phyloP scores from a whole-genome alignment of 92 coral and sea anemone genomes.

The Actinostola sp. region DNA sequence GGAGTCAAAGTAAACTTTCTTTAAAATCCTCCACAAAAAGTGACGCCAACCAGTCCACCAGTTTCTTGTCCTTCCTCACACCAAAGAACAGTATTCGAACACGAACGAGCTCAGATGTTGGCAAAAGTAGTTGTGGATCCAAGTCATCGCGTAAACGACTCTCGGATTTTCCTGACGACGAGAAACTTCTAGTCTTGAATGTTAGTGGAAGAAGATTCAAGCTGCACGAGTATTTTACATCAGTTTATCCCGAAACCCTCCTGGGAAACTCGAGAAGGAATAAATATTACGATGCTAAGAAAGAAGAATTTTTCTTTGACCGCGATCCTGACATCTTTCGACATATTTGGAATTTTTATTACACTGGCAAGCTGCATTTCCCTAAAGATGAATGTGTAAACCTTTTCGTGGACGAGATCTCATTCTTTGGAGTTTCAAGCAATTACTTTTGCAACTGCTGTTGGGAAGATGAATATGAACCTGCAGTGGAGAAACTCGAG shows the following conservation, averaged over 20 bases:
- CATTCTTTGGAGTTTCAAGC: slow-evolving; percentile 68
- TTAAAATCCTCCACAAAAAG: slow-evolving; percentile 34
- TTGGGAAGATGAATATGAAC: slow-evolving; percentile 70
- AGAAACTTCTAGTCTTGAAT: slow-evolving; percentile 48
- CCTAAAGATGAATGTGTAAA: slow-evolving; percentile 82
- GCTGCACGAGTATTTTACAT: slow-evolving; percentile 69
- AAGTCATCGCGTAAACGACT: slow-evolving; percentile 46
- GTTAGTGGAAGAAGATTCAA: slow-evolving; percentile 74
- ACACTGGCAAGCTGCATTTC: slow-evolving; percentile 74
- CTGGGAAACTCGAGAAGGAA: slow-evolving; percentile 60
- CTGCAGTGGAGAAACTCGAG: slow-evolving; percentile 41
- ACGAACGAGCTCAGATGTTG: slow-evolving; percentile 20
- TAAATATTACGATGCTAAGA: slow-evolving; percentile 49
- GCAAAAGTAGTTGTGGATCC: slow-evolving; percentile 43
- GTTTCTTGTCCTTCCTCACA: slow-evolving; percentile 61
- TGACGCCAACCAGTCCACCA: slow-evolving; percentile 36
- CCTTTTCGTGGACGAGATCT: slow-evolving; percentile 68
- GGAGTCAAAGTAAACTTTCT: slow-evolving; percentile 21
- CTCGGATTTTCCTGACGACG: slow-evolving; percentile 67
- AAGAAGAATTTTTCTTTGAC: slow-evolving; percentile 74
- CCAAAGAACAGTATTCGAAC: slow-evolving; percentile 51
- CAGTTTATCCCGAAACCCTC: slow-evolving; percentile 72
- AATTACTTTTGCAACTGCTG: slow-evolving; percentile 67
- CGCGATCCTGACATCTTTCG: slow-evolving; percentile 84
- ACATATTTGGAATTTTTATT: slow-evolving; percentile 82